phyloP scores from a whole-genome alignment of 2,888 invertebrate species.

The Leuctra nigra region DNA sequence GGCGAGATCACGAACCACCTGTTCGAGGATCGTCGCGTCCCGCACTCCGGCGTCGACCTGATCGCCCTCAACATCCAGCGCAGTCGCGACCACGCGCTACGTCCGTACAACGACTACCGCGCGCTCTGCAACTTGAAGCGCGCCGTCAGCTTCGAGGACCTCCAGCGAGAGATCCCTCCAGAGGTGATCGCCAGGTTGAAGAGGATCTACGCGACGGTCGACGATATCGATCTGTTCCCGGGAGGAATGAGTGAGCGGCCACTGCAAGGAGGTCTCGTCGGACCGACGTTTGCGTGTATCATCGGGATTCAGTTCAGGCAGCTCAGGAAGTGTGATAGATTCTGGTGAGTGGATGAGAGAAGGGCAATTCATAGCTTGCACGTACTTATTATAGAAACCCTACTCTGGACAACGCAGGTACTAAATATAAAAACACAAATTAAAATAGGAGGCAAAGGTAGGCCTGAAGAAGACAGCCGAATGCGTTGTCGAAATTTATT shows the following conservation, averaged over 20 bases:
- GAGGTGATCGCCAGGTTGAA: conserved; percentile 58
- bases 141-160: conserved; percentile 78
- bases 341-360: conserved; percentile 64
- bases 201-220: conserved; percentile 78
- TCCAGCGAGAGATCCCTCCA: conserved; percentile 77
- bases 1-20: conserved; percentile 93
- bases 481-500: too few relatives aligned
- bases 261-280: conserved; percentile 83
- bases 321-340: conserved; percentile 87
- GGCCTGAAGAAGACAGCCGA: too few relatives aligned
- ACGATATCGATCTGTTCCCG: conserved; percentile 94
- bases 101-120: conserved; percentile 85
- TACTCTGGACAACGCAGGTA: too few relatives aligned
- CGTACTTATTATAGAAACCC: too few relatives aligned
- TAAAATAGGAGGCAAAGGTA: too few relatives aligned
- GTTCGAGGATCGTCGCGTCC: conserved; percentile 82
- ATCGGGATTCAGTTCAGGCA: conserved; percentile 92
- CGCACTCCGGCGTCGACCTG: conserved; percentile 88
- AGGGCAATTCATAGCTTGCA: too few relatives aligned
- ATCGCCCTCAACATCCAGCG: conserved; percentile 87
- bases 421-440: too few relatives aligned
- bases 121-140: conserved; percentile 83
- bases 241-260: conserved; percentile 82
- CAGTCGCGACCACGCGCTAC: conserved; percentile 78
- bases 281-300: conserved; percentile 91